A percentile compares a stretch with the other conserved stretches of the same genome.
Evolutionary conservation across 2,113 vertebrate species (phyloP).

Genomic region (Phrynosoma blainvillii): DNA sequence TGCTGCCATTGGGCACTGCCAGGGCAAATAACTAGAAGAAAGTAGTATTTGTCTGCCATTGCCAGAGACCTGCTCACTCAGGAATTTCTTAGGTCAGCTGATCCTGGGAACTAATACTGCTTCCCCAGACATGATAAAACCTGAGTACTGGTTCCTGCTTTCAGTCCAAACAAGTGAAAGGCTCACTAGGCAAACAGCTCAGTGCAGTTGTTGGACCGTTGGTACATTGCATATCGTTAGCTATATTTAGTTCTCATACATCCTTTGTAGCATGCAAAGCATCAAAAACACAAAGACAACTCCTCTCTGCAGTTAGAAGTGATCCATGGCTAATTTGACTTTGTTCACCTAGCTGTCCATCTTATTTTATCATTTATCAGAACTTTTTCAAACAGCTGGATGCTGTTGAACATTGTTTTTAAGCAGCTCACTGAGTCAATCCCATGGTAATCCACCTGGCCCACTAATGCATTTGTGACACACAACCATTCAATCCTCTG

Average conservation of each 20-base stretch:
- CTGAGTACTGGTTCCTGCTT: background rate
- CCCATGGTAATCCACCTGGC: background rate
- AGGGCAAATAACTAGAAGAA: background rate
- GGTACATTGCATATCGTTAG: background rate
- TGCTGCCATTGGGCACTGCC: background rate
- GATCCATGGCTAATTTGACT: background rate
- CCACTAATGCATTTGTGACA: background rate
- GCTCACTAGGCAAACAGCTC: background rate
- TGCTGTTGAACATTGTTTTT: background rate
- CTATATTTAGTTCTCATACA: background rate
- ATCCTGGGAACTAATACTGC: background rate
- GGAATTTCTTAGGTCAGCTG: background rate
- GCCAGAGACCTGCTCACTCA: background rate
- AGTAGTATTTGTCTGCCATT: background rate
- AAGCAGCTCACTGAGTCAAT: background rate
- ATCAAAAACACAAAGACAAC: background rate
- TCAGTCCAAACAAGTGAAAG: background rate
- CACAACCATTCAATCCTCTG: background rate
- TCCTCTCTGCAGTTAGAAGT: background rate
- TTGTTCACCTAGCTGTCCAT: background rate
- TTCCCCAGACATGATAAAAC: background rate
- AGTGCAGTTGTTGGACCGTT: background rate
- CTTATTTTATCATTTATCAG: slow-evolving; percentile 4
- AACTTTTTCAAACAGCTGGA: too few species aligned
- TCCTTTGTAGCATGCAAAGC: background rate